These are phyloP conservation scores for Macrobrachium nipponense DNA, from an alignment of 1,140 invertebrate species.

Conservation along the genomic window DNA sequence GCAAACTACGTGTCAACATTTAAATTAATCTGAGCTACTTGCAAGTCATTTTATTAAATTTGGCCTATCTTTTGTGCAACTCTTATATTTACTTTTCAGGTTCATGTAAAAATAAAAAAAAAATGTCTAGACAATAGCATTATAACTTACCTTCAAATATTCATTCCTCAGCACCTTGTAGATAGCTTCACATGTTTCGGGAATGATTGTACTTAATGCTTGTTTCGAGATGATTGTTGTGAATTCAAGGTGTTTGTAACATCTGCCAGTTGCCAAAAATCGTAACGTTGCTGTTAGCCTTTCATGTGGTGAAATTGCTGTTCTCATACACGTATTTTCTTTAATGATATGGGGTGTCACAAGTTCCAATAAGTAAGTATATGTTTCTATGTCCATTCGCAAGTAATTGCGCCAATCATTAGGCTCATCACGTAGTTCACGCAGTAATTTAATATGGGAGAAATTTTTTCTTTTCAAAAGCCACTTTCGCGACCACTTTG, in stretches of 20 bases:
- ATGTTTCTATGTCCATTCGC: slow-evolving; percentile 41
- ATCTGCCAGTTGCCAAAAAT: slow-evolving; percentile 33
- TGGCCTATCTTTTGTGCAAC: slow-evolving; percentile 26
- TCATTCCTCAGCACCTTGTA: slow-evolving; percentile 26
- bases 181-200: slow-evolving; percentile 27
- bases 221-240: slow-evolving; percentile 4
- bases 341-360: slow-evolving; percentile 42
- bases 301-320: slow-evolving; percentile 44
- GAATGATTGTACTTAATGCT: slow-evolving; percentile 23
- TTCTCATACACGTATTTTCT: slow-evolving; percentile 47
- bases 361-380: slow-evolving; percentile 38
- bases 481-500: slow-evolving; percentile 17
- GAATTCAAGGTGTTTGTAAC: slow-evolving; percentile 21
- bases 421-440: slow-evolving; percentile 22
- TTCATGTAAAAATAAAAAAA: slow-evolving; percentile 7
- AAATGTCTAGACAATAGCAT: slow-evolving; percentile 16
- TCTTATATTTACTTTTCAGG: slow-evolving; percentile 29
- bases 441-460: not conserved
- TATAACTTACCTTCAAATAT: slow-evolving; percentile 35
- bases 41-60: slow-evolving; percentile 18
- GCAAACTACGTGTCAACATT: slow-evolving; percentile 24
- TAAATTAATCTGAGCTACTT: slow-evolving; percentile 23
- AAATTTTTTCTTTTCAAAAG: no score
- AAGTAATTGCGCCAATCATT: slow-evolving; percentile 37
- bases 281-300: slow-evolving; percentile 17